phyloP scores from a whole-genome alignment of 1,140 invertebrate genomes.

The Drosophila subpulchrella region DNA sequence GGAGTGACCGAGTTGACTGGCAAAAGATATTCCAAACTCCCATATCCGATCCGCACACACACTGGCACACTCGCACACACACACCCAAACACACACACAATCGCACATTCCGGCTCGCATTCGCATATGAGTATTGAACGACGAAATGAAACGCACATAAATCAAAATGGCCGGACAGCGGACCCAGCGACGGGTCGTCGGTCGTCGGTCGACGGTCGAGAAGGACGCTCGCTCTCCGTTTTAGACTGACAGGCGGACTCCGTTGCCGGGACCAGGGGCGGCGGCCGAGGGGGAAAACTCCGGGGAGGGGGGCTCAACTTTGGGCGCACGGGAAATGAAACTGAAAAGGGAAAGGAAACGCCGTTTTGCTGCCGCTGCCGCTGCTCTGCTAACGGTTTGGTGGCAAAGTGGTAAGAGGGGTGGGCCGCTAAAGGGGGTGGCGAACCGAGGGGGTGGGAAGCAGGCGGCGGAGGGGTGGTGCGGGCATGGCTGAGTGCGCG shows the following conservation, averaged over 20 bases:
- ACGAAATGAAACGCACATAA: conserved; percentile 84
- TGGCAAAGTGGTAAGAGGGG: conserved; percentile 30
- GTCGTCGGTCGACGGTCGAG: conserved; percentile 50
- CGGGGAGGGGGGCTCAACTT: conserved; percentile 37
- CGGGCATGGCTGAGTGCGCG: conserved; percentile 79
- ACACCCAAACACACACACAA: conserved; percentile 39
- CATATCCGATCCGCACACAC: conserved; percentile 81
- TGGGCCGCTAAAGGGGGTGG: conserved; percentile 21
- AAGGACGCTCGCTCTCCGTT: conserved; percentile 39
- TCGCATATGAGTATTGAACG: conserved; percentile 84
- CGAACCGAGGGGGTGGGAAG: conserved; percentile 15
- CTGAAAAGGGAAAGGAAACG: conserved; percentile 83
- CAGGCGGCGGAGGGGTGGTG: conserved; percentile 51
- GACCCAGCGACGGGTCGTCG: conserved; percentile 62
- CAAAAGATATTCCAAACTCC: conserved; percentile 83
- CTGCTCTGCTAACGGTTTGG: conserved; percentile 46
- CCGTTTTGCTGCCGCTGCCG: conserved; percentile 66
- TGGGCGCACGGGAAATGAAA: conserved; percentile 79
- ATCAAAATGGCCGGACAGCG: conserved; percentile 84
- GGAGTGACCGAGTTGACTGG: conserved; percentile 47
- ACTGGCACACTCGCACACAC: conserved; percentile 50
- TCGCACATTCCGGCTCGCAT: conserved; percentile 63
- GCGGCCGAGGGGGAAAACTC: conserved; percentile 22
- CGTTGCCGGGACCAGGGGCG: conserved; percentile 16
- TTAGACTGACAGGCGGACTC: conserved; percentile 76